These are phyloP conservation scores for Hippoglossus hippoglossus DNA, from an alignment of 2,797 vertebrate genomes.

Conservation along the genomic window DNA sequence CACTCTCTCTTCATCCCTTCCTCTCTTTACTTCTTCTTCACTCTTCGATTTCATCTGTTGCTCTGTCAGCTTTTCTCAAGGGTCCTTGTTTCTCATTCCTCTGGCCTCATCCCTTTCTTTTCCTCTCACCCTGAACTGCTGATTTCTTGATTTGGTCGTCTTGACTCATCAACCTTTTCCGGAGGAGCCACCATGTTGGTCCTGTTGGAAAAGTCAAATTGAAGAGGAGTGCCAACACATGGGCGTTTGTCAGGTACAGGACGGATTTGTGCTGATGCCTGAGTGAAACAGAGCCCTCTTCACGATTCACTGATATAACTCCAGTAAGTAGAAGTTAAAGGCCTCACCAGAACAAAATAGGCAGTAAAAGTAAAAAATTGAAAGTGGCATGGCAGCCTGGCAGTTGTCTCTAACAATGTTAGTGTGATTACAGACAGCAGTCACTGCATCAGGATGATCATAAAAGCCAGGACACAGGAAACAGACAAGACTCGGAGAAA, in stretches of 20 bases:
- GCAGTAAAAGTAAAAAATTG: not conserved
- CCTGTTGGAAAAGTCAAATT: not conserved
- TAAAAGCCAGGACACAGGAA: conserved; percentile 66
- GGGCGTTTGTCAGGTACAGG: not conserved
- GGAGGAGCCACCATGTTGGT: not conserved
- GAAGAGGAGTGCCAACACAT: not conserved
- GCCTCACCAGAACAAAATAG: not conserved
- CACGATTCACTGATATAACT: not conserved
- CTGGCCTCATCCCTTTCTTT: not conserved
- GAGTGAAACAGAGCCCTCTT: not conserved
- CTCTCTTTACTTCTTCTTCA: not conserved
- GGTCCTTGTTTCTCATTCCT: not conserved
- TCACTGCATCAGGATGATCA: conserved; percentile 54
- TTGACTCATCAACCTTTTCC: not conserved
- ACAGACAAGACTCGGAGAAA: conserved; percentile 65
- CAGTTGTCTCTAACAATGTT: not conserved
- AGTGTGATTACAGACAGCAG: conserved; percentile 62
- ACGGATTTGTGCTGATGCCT: not conserved
- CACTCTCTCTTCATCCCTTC: conserved; percentile 16
- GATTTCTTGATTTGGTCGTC: not conserved
- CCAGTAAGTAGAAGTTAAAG: not conserved
- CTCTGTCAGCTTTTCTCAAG: not conserved
- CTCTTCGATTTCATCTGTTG: not conserved
- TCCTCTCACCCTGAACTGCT: not conserved
- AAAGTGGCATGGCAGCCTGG: too few relatives aligned